Evolutionary conservation across 2,113 vertebrate genomes (phyloP), one percentile per base, ranked within the genome.

Genomic region (Myotis davidii): DNA sequence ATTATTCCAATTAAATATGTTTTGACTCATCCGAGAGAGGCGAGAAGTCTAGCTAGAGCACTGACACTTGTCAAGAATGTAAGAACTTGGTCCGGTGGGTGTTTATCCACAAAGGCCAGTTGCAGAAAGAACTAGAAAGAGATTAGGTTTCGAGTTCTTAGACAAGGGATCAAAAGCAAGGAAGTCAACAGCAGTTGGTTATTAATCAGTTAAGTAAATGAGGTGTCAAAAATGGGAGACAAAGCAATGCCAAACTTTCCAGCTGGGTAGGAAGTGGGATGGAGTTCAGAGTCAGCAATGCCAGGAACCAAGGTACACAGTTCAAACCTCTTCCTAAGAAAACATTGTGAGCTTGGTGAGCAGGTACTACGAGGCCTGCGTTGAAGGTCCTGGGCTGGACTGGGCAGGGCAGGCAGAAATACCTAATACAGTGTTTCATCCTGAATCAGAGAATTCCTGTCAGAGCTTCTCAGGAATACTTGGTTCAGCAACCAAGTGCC

Each of bases 401-500:
- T 13, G 54, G 78, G 37, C 45, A 25, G 17, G 17, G 1, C 69
- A 23, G 5, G 45, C 29, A 32, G 70, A 25, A 37, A 45, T 3
- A n/a, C 20, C 3, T 25, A 23, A 54, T 16, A 6, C 1, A 12
- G 1, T 3, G 10, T n/a, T 64, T 34, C 52, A 72, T 88, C 42
- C 39, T 0, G 52, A 88, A 45, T 45, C 29, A 84, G 74, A 17
- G 77, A 8, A 54, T 27, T 85, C 94, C 86, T 96, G 59, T 34
- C 88, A 96, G 96, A 95, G 96, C 83, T 81, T 96, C 83, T 97
- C 89, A 91, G 97, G 91, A 91, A 91, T 42, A 6, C 18, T 93
- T 72, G 96, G 81, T 70, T 95, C 94, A 96, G 73, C 56, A 85
- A 94, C 78, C 91, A 89, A 96, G 87, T 97, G 81, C 86, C 37